phyloP scores from a whole-genome alignment of 2,113 vertebrate genomes.

The Chaetodon auriga region DNA sequence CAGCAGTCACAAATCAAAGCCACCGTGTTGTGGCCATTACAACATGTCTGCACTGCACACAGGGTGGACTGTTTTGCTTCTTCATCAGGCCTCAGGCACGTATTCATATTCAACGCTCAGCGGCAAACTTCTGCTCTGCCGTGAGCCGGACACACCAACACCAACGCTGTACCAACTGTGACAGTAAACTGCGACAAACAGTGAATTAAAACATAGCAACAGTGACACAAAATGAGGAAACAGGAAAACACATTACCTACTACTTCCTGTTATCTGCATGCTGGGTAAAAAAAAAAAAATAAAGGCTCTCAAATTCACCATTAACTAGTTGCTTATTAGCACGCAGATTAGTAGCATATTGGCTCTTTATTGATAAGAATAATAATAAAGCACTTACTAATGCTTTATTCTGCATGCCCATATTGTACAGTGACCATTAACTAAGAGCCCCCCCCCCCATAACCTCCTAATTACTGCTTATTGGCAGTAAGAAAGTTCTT shows the following conservation, averaged over 20 bases:
- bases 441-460: too few species aligned
- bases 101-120: not conserved
- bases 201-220: not conserved
- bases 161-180: not conserved
- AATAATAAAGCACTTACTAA: too few species aligned
- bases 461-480: too few species aligned
- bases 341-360: too few species aligned
- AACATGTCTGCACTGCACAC: not conserved
- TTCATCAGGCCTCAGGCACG: not conserved
- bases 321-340: too few species aligned
- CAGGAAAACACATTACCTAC: constrained; percentile 15
- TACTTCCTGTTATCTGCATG: constrained; percentile 16
- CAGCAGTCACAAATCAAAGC: not conserved
- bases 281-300: not conserved
- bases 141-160: not conserved
- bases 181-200: not conserved
- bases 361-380: too few species aligned
- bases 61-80: too few species aligned
- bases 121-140: not conserved
- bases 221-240: constrained; percentile 9
- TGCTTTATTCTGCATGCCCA: too few species aligned
- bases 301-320: too few species aligned
- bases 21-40: not conserved
- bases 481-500: too few species aligned
- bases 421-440: too few species aligned